Conservation (phyloP, 2,888 invertebrate species). For the Artemia sp. region DNA sequence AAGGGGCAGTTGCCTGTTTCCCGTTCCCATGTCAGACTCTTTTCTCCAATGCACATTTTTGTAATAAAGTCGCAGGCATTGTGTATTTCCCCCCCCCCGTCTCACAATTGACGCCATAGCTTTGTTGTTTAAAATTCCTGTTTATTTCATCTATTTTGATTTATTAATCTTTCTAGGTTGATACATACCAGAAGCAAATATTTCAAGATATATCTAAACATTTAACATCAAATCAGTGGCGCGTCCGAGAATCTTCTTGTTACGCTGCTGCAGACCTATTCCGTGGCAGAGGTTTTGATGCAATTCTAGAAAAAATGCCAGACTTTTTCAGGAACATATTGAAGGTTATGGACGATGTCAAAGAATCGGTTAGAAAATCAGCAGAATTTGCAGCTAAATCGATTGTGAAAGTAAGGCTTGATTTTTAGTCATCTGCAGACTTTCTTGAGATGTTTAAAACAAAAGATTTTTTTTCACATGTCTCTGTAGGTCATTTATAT, state of each 20-base stretch:
- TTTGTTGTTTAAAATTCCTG: too few relatives aligned
- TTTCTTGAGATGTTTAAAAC: conserved; percentile 17
- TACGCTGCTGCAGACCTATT: conserved; percentile 68
- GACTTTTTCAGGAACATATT: conserved; percentile 66
- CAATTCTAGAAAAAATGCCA: conserved; percentile 32
- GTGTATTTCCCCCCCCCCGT: too few relatives aligned
- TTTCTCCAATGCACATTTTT: not conserved
- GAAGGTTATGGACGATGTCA: conserved; percentile 84
- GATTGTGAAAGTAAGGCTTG: conserved; percentile 47
- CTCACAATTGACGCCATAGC: too few relatives aligned
- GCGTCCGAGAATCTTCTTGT: conserved; percentile 78
- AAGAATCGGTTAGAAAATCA: conserved; percentile 61
- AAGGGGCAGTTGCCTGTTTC: too few relatives aligned
- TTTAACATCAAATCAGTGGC: conserved; percentile 66
- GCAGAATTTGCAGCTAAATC: conserved; percentile 52
- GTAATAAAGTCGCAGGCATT: too few relatives aligned
- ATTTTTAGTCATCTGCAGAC: conserved; percentile 16
- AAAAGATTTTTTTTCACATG: not conserved
- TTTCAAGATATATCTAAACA: conserved; percentile 60
- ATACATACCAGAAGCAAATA: conserved; percentile 61
- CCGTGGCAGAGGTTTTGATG: conserved; percentile 39
- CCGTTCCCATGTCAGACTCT: too few relatives aligned
- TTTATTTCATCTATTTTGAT: not conserved
- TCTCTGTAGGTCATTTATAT: too few relatives aligned
- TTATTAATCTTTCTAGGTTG: conserved; percentile 41